phyloP scores from a whole-genome alignment of 2,797 vertebrate species.

The Syndactyla subalaris region DNA sequence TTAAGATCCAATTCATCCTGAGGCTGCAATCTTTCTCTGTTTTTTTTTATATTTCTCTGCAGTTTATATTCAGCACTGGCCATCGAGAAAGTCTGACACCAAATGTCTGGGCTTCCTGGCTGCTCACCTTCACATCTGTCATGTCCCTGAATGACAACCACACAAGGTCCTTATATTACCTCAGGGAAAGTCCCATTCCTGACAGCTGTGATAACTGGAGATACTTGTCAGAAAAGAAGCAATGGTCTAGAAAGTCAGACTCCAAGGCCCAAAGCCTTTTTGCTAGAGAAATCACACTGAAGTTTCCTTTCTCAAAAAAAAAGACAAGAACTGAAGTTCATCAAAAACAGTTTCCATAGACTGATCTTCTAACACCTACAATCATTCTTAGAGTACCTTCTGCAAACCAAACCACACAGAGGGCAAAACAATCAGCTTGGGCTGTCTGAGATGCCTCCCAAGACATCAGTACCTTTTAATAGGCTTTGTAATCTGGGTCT shows the following conservation, averaged over 20 bases:
- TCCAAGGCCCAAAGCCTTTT: neutral
- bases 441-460: neutral
- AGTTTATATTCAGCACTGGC: neutral
- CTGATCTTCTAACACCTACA: neutral
- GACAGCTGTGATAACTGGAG: neutral
- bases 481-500: neutral
- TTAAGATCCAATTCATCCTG: neutral
- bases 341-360: neutral
- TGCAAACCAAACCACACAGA: neutral
- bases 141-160: neutral
- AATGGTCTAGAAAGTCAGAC: neutral
- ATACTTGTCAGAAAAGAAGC: neutral
- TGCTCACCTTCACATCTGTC: neutral
- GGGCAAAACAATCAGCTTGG: neutral
- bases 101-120: neutral
- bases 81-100: neutral
- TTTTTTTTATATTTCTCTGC: neutral
- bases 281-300: neutral
- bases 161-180: neutral
- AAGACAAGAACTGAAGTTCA: neutral
- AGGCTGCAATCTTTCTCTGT: neutral
- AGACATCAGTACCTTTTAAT: neutral
- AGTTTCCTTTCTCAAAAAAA: neutral
- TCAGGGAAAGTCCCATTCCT: neutral
- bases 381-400: neutral